phyloP scores from a whole-genome alignment of 2,888 invertebrate genomes.

The Trachelus stipa region DNA sequence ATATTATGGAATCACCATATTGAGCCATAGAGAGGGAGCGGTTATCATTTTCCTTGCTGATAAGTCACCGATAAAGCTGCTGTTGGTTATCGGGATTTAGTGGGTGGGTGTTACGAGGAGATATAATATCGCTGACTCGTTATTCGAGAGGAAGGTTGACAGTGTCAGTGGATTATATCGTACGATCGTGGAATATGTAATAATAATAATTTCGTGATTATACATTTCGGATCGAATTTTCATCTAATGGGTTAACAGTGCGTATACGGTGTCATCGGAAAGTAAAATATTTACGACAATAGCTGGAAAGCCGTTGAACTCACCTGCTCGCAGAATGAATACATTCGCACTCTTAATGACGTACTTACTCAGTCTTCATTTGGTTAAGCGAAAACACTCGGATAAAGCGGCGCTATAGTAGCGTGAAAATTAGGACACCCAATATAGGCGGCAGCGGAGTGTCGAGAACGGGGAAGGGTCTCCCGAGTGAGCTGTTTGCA shows the following conservation, averaged over 20 bases:
- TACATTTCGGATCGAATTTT: neutral
- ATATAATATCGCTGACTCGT: conserved; percentile 45
- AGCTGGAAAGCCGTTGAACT: conserved; percentile 11
- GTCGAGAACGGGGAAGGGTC: conserved; percentile 28
- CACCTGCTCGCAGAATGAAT: conserved; percentile 21
- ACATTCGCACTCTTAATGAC: conserved; percentile 42
- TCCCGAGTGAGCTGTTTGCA: conserved; percentile 60
- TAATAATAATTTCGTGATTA: neutral
- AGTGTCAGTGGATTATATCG: conserved; percentile 12
- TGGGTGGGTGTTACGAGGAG: neutral
- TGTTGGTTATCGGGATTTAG: conserved; percentile 2
- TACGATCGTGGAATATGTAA: neutral
- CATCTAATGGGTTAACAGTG: neutral
- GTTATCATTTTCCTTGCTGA: conserved; percentile 14
- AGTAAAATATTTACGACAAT: conserved; percentile 4
- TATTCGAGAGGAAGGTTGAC: conserved; percentile 22
- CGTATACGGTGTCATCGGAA: neutral
- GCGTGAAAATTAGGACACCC: conserved; percentile 47
- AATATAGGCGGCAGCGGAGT: conserved; percentile 33
- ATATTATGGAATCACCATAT: neutral
- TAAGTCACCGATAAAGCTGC: conserved; percentile 45
- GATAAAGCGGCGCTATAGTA: conserved; percentile 29
- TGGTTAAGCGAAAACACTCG: conserved; percentile 50
- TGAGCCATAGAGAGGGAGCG: neutral
- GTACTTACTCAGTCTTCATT: conserved; percentile 43